Evolutionary conservation across 92 coral and sea anemone genomes (phyloP), one percentile per base, ranked within the genome.

Genomic region (Zoanthus solanderi): DNA sequence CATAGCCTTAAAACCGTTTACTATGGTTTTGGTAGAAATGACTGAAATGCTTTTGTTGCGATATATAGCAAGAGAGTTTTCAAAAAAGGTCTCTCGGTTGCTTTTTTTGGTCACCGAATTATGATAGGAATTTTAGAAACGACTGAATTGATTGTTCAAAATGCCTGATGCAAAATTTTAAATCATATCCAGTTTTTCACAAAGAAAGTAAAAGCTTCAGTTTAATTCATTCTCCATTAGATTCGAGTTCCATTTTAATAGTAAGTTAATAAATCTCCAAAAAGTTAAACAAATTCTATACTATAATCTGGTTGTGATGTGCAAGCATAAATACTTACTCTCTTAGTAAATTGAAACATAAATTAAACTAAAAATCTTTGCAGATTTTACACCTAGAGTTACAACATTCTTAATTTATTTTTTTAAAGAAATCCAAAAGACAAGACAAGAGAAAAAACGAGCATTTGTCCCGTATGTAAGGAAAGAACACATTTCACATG

Each of bases 401-500:
- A 16, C 66, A 63, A 65, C 13, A 44, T 81, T 66, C 18, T 80
- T 53, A 48, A 77, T 77, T 77, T 31, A 34, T 28, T 81, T 44
- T 81, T 71, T 81, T 81, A 34, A 30, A 81, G 85, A 81, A 46
- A 34, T 23, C 28, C 72, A 48, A 6, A 46, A 46, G 0, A 15
- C 66, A 6, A 81, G 66, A 81, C 66, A 58, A 3, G 86, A 87
- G 42, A 91, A 91, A 67, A 91, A 87, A 45, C 79, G 89, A 18
- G 89, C 90, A 2, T 88, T 88, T 28, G 56, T 88, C 12, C 94
- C 91, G 0, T 91, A 83, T 42, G 78, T 76, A 42, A 81, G 75
- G 37, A 81, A 81, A 47, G 85, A 81, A 16, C 12, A 14, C 30
- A 16, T 15, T 18, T 30, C 58, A 45, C 18, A 47, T 23, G 85